Percentiles rank a stretch among this genome's conserved stretches.
These are phyloP conservation scores for Amphiduros pacificus DNA, from an alignment of 2,888 invertebrate genomes.

Conservation along the genomic window DNA sequence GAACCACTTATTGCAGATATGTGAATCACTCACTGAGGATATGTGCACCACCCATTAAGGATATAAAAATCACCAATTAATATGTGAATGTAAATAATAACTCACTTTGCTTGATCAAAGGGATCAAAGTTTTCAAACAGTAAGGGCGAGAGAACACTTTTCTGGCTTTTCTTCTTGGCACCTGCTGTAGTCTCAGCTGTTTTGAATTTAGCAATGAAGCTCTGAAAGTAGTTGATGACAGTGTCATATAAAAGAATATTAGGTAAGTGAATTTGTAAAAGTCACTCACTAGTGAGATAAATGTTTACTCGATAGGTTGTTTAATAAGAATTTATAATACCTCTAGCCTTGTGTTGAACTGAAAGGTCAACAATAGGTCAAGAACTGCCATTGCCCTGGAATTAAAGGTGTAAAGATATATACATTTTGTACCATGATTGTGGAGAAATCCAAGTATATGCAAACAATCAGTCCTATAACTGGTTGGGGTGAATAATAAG, in stretches of 20 bases:
- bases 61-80: too few species aligned
- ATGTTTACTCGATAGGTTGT: background rate
- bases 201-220: conserved; percentile 40
- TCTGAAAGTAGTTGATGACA: conserved; percentile 14
- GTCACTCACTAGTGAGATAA: background rate
- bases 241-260: too few species aligned
- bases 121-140: conserved; percentile 31
- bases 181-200: conserved; percentile 30
- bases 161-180: conserved; percentile 19
- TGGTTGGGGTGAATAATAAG: too few species aligned
- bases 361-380: conserved; percentile 57
- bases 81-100: too few species aligned
- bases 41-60: too few species aligned
- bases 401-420: conserved; percentile 6
- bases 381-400: conserved; percentile 56
- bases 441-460: too few species aligned
- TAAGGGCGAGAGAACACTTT: conserved; percentile 28
- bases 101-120: conserved; percentile 31
- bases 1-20: too few species aligned
- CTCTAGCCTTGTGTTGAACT: conserved; percentile 56
- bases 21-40: too few species aligned
- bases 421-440: too few species aligned
- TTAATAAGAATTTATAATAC: too few species aligned
- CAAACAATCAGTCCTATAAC: too few species aligned
- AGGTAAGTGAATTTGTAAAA: background rate